Conservation (phyloP, 2,113 vertebrate species). For the Damaliscus lunatus region DNA sequence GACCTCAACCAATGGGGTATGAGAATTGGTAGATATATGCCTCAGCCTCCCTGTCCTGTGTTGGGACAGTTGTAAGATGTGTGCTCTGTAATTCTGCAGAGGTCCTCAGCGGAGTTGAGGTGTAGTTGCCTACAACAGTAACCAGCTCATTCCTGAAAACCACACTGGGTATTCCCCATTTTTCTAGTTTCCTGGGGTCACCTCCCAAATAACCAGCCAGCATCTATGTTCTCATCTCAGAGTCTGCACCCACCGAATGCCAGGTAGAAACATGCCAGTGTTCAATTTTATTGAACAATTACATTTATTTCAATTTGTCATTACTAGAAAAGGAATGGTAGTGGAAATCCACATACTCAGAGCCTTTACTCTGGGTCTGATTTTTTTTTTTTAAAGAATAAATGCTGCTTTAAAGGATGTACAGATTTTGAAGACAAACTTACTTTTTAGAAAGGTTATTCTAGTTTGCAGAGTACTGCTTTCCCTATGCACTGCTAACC, state of each 20-base stretch:
- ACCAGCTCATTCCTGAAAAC: not conserved
- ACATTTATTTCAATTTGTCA: not conserved
- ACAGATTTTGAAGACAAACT: constrained; percentile 15
- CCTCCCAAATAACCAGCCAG: not conserved
- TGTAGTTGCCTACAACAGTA: not conserved
- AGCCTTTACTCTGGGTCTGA: not conserved
- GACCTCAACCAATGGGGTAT: not conserved
- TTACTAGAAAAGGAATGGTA: not conserved
- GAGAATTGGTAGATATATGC: not conserved
- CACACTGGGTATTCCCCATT: not conserved
- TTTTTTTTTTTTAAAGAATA: not conserved
- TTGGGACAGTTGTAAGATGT: not conserved
- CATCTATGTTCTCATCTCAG: not conserved
- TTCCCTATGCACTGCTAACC: not conserved
- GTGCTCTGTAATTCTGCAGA: not conserved
- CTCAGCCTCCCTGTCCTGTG: not conserved
- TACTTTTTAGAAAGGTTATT: not conserved
- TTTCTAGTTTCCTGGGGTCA: not conserved
- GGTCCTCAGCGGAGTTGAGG: not conserved
- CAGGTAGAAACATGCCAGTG: not conserved
- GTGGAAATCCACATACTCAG: not conserved
- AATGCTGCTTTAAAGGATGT: not conserved
- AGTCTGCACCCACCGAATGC: not conserved
- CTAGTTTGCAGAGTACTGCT: not conserved
- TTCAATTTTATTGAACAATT: not conserved